Percentiles rank a stretch among this genome's conserved stretches.
Conservation (phyloP, 2,113 vertebrate genomes). For the Salvator merianae region DNA sequence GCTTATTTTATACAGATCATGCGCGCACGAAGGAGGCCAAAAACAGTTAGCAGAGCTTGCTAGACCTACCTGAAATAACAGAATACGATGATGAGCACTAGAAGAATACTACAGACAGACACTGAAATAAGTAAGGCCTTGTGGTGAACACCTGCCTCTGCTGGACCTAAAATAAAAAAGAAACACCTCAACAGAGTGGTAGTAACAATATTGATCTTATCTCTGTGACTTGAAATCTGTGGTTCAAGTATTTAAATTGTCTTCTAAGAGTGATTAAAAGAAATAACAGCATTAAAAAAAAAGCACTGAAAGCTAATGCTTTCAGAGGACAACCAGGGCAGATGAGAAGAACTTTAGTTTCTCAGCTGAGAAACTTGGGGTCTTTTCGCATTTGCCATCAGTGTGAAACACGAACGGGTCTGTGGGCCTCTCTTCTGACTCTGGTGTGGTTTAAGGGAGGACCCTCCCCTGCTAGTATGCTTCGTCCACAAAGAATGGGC, state of each 20-base stretch:
- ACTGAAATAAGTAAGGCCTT: conserved; percentile 90
- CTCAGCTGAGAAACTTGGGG: no score
- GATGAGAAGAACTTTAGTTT: no score
- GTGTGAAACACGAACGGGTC: no score
- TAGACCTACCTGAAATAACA: conserved; percentile 91
- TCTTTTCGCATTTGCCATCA: no score
- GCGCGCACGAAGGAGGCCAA: not conserved
- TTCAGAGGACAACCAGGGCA: no score
- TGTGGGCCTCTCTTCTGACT: no score
- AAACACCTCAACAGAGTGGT: not conserved
- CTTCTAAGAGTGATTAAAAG: not conserved
- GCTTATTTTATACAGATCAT: not conserved
- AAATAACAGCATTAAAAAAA: not conserved
- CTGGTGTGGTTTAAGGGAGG: no score
- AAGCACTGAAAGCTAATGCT: not conserved
- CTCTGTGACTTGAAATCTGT: not conserved
- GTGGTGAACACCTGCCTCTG: conserved; percentile 87
- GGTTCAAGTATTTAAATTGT: not conserved
- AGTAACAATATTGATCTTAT: conserved; percentile 1
- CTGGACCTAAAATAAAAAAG: conserved; percentile 77
- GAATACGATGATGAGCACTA: conserved; percentile 87
- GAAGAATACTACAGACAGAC: conserved; percentile 87
- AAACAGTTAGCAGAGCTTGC: not conserved
- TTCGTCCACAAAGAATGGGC: no score
- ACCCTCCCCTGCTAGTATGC: no score